Evolutionary conservation across 2,113 vertebrate species (phyloP).

Genomic region (Trinectes maculatus): DNA sequence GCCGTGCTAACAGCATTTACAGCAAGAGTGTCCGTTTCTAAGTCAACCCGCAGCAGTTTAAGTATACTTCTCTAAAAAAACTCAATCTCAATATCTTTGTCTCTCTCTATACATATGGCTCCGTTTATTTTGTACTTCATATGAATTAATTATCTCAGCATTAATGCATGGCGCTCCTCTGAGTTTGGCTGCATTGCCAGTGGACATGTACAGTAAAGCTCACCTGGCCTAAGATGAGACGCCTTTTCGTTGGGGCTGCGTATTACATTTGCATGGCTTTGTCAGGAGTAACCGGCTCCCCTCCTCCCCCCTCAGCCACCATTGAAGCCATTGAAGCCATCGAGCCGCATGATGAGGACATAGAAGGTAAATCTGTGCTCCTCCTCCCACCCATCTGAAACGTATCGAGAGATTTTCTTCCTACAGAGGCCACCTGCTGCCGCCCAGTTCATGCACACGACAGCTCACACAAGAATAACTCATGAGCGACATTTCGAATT

Average conservation of each 20-base stretch:
- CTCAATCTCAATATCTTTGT: constrained; percentile 44
- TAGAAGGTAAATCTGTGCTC: constrained; percentile 82
- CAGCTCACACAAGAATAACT: constrained; percentile 19
- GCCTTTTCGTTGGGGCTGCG: constrained; percentile 68
- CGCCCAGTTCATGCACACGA: constrained; percentile 22
- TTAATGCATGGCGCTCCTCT: constrained; percentile 58
- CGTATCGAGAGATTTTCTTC: constrained; percentile 35
- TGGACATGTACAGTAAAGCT: constrained; percentile 59
- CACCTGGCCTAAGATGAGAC: constrained; percentile 56
- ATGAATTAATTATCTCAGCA: constrained; percentile 40
- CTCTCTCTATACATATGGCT: constrained; percentile 49
- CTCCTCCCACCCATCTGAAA: constrained; percentile 37
- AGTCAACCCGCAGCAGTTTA: no score
- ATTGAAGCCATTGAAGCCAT: constrained; percentile 88
- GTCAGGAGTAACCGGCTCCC: constrained; percentile 81
- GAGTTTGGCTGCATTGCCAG: constrained; percentile 65
- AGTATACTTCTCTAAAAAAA: background rate
- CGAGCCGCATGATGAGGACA: constrained; percentile 81
- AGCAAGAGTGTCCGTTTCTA: background rate
- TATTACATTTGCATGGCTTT: constrained; percentile 82
- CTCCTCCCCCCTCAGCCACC: constrained; percentile 84
- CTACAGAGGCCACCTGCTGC: constrained; percentile 21
- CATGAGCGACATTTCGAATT: constrained; percentile 9
- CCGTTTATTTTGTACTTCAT: constrained; percentile 18
- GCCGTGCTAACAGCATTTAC: background rate